Evolutionary conservation across 2,888 invertebrate genomes (phyloP).

Genomic region (Rhagium mordax): DNA sequence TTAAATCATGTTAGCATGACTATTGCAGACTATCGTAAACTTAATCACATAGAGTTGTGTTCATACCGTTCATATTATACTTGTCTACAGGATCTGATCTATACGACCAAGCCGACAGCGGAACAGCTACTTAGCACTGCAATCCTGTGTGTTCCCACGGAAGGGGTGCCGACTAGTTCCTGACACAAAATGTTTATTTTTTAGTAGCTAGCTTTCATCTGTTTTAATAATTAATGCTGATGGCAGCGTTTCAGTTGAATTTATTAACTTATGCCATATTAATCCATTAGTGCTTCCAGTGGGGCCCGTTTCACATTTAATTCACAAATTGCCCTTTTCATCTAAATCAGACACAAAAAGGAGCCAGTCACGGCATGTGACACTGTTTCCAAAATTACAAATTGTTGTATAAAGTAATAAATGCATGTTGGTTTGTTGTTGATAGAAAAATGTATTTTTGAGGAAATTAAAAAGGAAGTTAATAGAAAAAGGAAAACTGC

Average conservation of each 20-base stretch:
- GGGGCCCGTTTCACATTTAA: neutral
- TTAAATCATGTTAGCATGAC: conserved; percentile 58
- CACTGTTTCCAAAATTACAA: neutral
- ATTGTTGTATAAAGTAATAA: neutral
- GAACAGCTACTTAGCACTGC: conserved; percentile 51
- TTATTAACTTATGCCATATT: neutral
- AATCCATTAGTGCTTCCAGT: neutral
- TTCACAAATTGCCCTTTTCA: neutral
- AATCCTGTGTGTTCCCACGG: conserved; percentile 57
- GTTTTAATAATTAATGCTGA: conserved; percentile 38
- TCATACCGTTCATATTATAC: conserved; percentile 31
- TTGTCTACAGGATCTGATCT: conserved; percentile 36
- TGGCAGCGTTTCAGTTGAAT: conserved; percentile 28
- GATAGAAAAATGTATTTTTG: no score
- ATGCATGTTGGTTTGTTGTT: no score
- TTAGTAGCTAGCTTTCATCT: conserved; percentile 23
- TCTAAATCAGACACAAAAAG: neutral
- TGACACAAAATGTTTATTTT: conserved; percentile 56
- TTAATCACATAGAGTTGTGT: conserved; percentile 45
- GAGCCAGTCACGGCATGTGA: neutral
- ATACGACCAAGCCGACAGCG: conserved; percentile 34
- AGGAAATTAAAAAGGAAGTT: no score
- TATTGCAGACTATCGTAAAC: conserved; percentile 48
- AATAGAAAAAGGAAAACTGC: no score
- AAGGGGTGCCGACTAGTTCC: conserved; percentile 62